Base-by-base conservation (phyloP, 2,113 vertebrate genomes). In the Hystrix cristata region DNA sequence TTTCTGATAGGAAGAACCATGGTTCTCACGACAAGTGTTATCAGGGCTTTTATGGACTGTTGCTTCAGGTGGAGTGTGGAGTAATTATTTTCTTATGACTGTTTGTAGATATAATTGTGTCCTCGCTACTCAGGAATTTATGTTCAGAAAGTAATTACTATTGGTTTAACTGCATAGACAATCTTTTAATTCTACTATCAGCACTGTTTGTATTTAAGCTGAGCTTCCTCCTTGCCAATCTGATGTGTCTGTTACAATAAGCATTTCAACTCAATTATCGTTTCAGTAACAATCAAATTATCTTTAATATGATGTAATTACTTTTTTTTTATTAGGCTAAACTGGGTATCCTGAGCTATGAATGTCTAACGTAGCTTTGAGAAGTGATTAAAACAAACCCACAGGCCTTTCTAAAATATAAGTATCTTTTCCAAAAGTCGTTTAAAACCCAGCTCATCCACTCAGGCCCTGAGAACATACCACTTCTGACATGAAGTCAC, bases 261-360 rank as follows among this genome's bases (percentile, higher is more conserved):
- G 91, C 57, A 2, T 97, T 97, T 97, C 96, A 96, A 97, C 95
- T 97, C 96, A 97, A 98, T 98, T 97, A 98, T 84, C n/a, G 3
- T 89, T 88, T 97, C 97, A 87, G 95, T 97, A 96, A 97, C 97
- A 96, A 98, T 98, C 96, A 95, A 97, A 98, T 97, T 98, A 98
- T 98, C 97, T 98, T 96, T 98, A 98, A 97, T 98, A 98, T 95
- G 95, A 96, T 95, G 96, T 97, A 95, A 98, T 98, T 98, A 96
- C 96, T 69, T 97, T 97, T 92, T 97, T 97, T 88, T 97, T 91
- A 95, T 93, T 93, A 96, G 94, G 95, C 92, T 95, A 92, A 97
- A 95, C 95, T 64, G 83, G 64, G 90, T 82, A 96, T 95, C 80
- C 87, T 89, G 85, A 83, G 62, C 86, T 95, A 62, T 51, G 82